A percentile compares a stretch with the other conserved stretches of the same genome.
These are phyloP conservation scores for Caradrina kadenii DNA, from an alignment of 2,888 invertebrate species.

Conservation along the genomic window DNA sequence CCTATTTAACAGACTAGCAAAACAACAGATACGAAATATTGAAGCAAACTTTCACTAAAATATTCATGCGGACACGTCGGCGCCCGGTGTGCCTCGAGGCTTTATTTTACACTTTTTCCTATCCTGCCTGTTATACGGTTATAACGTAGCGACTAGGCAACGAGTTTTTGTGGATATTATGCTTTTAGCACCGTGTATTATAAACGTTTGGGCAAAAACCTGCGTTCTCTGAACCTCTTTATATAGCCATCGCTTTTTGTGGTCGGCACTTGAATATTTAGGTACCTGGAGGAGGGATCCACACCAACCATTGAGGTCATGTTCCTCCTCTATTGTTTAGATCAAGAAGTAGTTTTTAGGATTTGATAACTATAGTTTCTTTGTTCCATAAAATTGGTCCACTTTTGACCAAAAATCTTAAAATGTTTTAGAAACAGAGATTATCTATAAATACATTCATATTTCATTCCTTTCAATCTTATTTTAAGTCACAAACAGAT, in stretches of 20 bases:
- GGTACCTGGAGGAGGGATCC: conserved; percentile 30
- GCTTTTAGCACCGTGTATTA: conserved; percentile 85
- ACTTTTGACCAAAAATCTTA: no score
- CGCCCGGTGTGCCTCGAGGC: conserved; percentile 65
- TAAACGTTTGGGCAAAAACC: conserved; percentile 79
- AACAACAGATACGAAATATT: conserved; percentile 54
- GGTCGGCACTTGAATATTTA: conserved; percentile 49
- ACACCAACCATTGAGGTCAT: background rate
- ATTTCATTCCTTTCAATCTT: background rate
- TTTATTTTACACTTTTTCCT: conserved; percentile 79
- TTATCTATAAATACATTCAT: background rate
- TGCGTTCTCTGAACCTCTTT: conserved; percentile 70
- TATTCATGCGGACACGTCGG: conserved; percentile 53
- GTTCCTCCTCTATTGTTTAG: background rate
- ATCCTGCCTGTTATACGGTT: conserved; percentile 77
- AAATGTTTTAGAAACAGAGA: no score
- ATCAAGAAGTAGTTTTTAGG: background rate
- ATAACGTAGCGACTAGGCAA: conserved; percentile 75
- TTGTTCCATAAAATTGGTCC: no score
- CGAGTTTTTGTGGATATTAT: conserved; percentile 86
- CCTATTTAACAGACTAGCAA: conserved; percentile 55
- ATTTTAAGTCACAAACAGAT: background rate
- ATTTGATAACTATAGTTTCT: background rate
- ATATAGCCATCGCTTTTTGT: conserved; percentile 67
- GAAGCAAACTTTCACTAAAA: conserved; percentile 58